A percentile compares a stretch with the other conserved stretches of the same genome.
Evolutionary conservation across 2,113 vertebrate genomes (phyloP).

Genomic region (Pedetes capensis): DNA sequence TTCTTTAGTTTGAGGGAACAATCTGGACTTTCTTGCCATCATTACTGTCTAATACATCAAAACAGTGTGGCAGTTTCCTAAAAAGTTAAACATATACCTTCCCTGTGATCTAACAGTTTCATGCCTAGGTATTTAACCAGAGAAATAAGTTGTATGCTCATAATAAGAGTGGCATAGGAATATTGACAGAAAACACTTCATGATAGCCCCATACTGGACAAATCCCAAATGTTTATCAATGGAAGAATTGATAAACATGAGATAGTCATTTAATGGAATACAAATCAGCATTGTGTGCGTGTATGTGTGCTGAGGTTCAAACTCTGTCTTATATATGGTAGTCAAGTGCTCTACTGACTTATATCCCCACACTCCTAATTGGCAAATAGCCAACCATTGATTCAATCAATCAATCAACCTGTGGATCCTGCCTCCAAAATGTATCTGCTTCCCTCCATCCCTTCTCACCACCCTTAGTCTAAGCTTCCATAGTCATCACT

Average conservation of each 20-base stretch:
- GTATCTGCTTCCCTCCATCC: neutral
- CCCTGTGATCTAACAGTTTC: neutral
- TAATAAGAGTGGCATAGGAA: neutral
- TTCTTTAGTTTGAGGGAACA: neutral
- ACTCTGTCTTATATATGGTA: neutral
- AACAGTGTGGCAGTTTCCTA: neutral
- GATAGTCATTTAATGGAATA: neutral
- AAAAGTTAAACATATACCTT: neutral
- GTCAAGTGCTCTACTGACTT: neutral
- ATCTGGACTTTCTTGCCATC: neutral
- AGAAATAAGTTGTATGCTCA: neutral
- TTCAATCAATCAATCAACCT: neutral
- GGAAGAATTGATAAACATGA: neutral
- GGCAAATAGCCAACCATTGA: neutral
- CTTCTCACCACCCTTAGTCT: neutral
- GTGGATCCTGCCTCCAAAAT: neutral
- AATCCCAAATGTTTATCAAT: neutral
- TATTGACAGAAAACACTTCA: neutral
- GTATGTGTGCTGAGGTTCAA: neutral
- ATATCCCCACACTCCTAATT: neutral
- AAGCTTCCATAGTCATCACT: neutral
- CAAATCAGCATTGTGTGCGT: neutral
- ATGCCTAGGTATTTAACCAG: neutral
- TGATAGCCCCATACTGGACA: neutral
- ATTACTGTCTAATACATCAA: neutral